Percentiles rank a stretch among this genome's conserved stretches.
Evolutionary conservation across 2,888 invertebrate genomes (phyloP).

Genomic region (Capitulum mitella): DNA sequence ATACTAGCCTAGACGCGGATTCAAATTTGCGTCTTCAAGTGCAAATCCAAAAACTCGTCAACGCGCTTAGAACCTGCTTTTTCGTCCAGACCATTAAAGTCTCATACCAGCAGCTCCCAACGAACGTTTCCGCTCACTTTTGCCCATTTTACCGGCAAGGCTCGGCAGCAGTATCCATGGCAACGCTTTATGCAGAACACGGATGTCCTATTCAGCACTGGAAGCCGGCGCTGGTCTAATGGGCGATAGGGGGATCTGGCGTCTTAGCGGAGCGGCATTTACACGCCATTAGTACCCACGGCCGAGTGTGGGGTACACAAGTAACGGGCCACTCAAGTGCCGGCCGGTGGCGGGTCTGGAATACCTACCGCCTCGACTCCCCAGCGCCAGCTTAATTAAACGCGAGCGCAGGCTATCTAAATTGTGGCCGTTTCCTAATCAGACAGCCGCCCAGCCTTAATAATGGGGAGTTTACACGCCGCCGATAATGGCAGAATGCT

Average conservation of each 20-base stretch:
- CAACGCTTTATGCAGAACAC: not conserved
- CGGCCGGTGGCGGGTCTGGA: not conserved
- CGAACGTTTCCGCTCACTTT: too few relatives aligned
- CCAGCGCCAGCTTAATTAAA: constrained; percentile 10
- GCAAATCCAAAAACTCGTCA: too few relatives aligned
- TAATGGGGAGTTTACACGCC: not conserved
- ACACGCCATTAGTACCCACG: constrained; percentile 5
- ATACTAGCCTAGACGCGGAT: too few relatives aligned
- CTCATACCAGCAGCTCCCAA: too few relatives aligned
- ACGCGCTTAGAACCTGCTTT: too few relatives aligned
- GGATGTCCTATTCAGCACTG: not conserved
- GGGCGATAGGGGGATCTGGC: constrained; percentile 11
- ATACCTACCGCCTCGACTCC: not conserved
- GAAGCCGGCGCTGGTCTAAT: not conserved
- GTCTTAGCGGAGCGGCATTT: not conserved
- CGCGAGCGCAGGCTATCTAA: not conserved
- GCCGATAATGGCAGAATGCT: too few relatives aligned
- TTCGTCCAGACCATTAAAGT: too few relatives aligned
- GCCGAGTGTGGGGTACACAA: not conserved
- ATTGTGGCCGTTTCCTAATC: constrained; percentile 20
- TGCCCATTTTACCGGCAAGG: too few relatives aligned
- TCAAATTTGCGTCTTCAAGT: too few relatives aligned
- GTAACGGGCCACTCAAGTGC: not conserved
- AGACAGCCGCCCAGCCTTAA: not conserved
- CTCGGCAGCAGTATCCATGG: not conserved